These are phyloP conservation scores for Calameuta pallipes DNA, from an alignment of 2,888 invertebrate species.

Conservation along the genomic window DNA sequence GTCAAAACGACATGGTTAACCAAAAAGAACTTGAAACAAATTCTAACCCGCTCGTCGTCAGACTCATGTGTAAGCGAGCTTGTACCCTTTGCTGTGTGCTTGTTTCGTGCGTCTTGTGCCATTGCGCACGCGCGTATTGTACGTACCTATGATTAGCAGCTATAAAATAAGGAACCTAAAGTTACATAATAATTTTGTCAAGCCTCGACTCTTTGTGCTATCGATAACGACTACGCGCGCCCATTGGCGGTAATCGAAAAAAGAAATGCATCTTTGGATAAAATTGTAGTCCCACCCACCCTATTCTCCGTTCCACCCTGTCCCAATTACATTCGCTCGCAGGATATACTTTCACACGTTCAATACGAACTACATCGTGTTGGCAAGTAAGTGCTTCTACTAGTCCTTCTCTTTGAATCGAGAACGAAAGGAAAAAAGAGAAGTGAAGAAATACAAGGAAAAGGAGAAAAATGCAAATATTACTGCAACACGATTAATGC, in stretches of 20 bases:
- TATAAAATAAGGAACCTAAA: background rate
- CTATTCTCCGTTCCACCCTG: background rate
- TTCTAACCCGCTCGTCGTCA: background rate
- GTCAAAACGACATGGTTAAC: background rate
- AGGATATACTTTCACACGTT: background rate
- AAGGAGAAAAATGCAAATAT: slow-evolving; percentile 3
- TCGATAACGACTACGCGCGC: background rate
- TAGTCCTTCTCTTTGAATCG: background rate
- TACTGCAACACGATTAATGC: background rate
- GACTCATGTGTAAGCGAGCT: background rate
- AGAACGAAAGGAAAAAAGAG: background rate
- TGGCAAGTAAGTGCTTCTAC: background rate
- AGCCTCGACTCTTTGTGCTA: background rate
- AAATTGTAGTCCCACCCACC: background rate
- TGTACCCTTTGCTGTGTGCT: background rate
- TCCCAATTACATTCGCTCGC: background rate
- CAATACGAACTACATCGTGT: background rate
- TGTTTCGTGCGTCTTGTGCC: background rate
- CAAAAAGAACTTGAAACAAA: background rate
- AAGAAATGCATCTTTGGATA: background rate
- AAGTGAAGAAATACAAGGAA: background rate
- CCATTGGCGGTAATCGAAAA: background rate
- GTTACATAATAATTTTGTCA: background rate
- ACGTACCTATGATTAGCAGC: background rate
- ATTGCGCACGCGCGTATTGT: background rate